phyloP scores from a whole-genome alignment of 2,797 vertebrate genomes.

The Oreochromis grahami region DNA sequence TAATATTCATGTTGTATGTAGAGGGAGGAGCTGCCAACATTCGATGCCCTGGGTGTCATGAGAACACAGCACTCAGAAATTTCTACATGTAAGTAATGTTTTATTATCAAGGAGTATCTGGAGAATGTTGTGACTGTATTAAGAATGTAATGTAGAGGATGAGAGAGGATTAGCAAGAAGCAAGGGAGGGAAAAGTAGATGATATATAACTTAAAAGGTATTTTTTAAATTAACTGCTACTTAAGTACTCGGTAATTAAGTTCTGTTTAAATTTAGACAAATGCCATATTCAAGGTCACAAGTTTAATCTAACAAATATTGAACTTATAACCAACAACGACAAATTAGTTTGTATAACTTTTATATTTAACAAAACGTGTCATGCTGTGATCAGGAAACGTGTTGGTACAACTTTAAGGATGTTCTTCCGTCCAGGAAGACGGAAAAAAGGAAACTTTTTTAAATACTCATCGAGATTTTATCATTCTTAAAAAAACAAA shows the following conservation, averaged over 20 bases:
- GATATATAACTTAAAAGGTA: neutral
- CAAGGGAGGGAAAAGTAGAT: neutral
- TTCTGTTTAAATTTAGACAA: neutral
- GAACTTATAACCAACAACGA: accelerated
- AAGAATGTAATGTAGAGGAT: neutral
- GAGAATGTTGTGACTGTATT: neutral
- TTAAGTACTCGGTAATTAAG: neutral
- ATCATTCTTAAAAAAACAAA: slow-evolving; percentile 50
- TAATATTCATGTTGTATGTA: neutral
- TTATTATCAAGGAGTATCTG: neutral
- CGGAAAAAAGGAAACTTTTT: neutral
- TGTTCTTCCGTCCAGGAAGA: slow-evolving; percentile 48
- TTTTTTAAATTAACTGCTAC: neutral
- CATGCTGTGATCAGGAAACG: neutral
- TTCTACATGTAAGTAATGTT: neutral
- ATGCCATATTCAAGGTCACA: neutral
- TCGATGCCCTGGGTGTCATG: neutral
- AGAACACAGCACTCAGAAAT: neutral
- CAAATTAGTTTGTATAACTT: neutral
- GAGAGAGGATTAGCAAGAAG: neutral
- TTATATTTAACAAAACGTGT: neutral
- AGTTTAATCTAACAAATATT: neutral
- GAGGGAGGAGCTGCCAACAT: neutral
- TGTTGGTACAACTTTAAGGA: neutral
- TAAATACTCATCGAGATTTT: slow-evolving; percentile 44